Percentiles rank a stretch among this genome's conserved stretches.
These are phyloP conservation scores for Strix uralensis DNA, from an alignment of 2,113 vertebrate genomes.

Conservation along the genomic window DNA sequence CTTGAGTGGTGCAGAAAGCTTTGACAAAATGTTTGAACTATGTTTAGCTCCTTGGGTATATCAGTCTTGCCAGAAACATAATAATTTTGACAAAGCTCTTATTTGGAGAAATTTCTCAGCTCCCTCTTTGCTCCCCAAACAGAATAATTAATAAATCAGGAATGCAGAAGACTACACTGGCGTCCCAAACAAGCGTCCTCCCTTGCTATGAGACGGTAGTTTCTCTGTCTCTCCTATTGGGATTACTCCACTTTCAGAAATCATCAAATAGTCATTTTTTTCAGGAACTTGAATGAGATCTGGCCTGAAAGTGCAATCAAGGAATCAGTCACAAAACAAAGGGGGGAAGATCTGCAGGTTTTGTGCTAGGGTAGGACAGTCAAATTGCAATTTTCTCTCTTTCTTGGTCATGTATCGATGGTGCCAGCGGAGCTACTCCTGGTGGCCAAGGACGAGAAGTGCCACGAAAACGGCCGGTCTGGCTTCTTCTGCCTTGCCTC, in stretches of 20 bases:
- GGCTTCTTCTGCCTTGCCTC: background rate
- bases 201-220: background rate
- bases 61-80: background rate
- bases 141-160: constrained; percentile 20
- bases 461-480: fast-evolving
- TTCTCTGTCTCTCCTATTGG: background rate
- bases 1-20: background rate
- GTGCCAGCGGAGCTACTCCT: background rate
- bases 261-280: background rate
- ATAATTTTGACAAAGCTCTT: background rate
- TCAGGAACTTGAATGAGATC: background rate
- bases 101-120: background rate
- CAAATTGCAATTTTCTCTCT: background rate
- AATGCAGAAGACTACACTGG: background rate
- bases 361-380: background rate
- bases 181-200: background rate
- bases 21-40: background rate
- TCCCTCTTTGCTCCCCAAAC: background rate
- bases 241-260: background rate
- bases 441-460: background rate
- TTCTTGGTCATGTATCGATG: fast-evolving
- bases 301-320: background rate
- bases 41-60: background rate
- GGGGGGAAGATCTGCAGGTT: background rate
- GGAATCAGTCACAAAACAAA: background rate